Percentiles rank a stretch among this genome's conserved stretches.
Evolutionary conservation across 1,140 invertebrate genomes (phyloP).

Genomic region (Drosophila jambulina): DNA sequence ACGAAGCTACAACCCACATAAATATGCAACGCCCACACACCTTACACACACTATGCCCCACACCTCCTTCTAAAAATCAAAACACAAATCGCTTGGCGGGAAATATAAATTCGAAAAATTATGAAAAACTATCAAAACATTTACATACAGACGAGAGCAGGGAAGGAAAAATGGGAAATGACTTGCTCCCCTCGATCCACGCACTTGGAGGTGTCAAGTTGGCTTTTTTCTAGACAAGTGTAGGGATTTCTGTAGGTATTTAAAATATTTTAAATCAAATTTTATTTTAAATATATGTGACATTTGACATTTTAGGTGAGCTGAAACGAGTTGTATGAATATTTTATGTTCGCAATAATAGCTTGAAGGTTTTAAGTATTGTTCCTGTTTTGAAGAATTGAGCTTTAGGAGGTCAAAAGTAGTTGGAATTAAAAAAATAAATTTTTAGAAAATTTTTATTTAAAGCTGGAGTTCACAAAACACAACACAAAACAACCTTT

Average conservation of each 20-base stretch:
- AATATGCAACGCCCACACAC: slow-evolving; percentile 65
- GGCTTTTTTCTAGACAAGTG: slow-evolving; percentile 1
- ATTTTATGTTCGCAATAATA: background rate
- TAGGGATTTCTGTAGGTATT: background rate
- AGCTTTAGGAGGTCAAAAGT: background rate
- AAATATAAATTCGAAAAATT: slow-evolving; percentile 67
- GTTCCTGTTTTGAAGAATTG: background rate
- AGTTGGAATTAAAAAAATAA: background rate
- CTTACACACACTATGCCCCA: slow-evolving; percentile 16
- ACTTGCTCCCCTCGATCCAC: slow-evolving; percentile 24
- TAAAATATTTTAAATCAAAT: background rate
- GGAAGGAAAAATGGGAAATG: slow-evolving; percentile 23
- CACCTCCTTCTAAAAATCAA: slow-evolving; percentile 59
- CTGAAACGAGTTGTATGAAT: background rate
- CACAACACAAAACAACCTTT: background rate
- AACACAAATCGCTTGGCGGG: slow-evolving; percentile 60
- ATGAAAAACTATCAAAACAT: slow-evolving; percentile 83
- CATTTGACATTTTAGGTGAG: background rate
- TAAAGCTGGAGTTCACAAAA: background rate
- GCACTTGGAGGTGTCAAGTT: background rate
- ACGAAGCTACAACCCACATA: slow-evolving; percentile 44
- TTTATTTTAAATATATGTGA: background rate
- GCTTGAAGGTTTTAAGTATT: background rate
- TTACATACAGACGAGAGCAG: slow-evolving; percentile 57
- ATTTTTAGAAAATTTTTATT: background rate